Evolutionary conservation across 2,797 vertebrate species (phyloP), one percentile per base, ranked within the genome.

Genomic region (Sebastes dallii): DNA sequence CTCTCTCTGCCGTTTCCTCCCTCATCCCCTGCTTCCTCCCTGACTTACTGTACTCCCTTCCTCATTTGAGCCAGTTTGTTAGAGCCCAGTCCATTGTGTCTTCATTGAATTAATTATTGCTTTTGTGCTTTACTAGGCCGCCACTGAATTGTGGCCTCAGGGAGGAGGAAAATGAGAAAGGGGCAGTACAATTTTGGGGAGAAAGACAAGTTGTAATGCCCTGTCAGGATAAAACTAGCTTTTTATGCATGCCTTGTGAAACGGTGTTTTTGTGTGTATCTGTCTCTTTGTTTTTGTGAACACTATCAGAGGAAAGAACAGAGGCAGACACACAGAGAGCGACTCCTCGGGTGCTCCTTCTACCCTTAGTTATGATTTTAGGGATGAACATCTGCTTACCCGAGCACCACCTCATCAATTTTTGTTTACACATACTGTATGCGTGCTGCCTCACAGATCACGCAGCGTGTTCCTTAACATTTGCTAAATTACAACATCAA

Each of bases 381-480:
- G 80, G 69, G 68, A 75, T 74, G 32, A 83, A 75, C 86, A 86
- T 84, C 86, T 90, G 86, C 80, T 88, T 60, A 66, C 70, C 59
- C n/a, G 65, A 75, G 77, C 71, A 36, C 64, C 75, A 18, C 54
- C 72, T 81, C 30, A 77, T 88, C 72, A 60, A 18, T 75, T 75
- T 82, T 67, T 82, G 78, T 89, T 85, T 74, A 65, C 65, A 65
- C 81, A 56, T 4, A 25, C 71, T 61, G 29, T 68, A 39, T 32
- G 34, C 10, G 71, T 50, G 75, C 58, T 46, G 6, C 58, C 76
- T 76, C 81, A 46, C 81, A 69, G 16, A 79, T 89, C 81, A 59
- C 81, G 69, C 75, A 42, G 73, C 27, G 4, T 56, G 66, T 24
- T 85, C 62, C 62, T 39, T 9, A 22, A 52, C n/a, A 9, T 71